phyloP scores from a whole-genome alignment of 1,140 invertebrate species.

The Caerostris darwini region DNA sequence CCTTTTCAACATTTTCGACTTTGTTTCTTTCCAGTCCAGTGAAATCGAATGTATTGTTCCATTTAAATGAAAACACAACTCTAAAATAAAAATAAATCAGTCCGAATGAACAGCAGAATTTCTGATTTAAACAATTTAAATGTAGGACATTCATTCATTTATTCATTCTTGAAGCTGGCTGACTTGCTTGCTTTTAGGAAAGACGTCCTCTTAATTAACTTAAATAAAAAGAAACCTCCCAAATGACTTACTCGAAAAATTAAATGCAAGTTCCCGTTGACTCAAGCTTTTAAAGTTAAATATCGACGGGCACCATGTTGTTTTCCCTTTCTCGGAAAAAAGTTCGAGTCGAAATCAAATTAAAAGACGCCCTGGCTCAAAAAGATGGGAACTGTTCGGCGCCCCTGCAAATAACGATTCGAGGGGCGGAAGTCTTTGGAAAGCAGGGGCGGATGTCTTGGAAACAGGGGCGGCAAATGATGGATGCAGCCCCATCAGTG shows the following conservation, averaged over 20 bases:
- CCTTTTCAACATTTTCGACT: too few relatives aligned
- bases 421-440: background rate
- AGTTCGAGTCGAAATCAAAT: background rate
- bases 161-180: too few relatives aligned
- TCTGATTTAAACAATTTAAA: too few relatives aligned
- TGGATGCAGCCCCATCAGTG: conserved; percentile 13
- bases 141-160: too few relatives aligned
- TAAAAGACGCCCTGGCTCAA: background rate
- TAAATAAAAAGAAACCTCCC: background rate
- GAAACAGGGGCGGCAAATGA: background rate
- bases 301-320: background rate
- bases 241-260: conserved; percentile 1
- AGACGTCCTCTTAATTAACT: background rate
- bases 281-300: background rate
- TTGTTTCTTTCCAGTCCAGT: too few relatives aligned
- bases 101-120: too few relatives aligned
- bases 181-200: too few relatives aligned
- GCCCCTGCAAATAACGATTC: conserved; percentile 7
- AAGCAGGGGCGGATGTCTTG: background rate
- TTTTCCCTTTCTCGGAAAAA: background rate
- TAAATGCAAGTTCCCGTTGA: background rate
- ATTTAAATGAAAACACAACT: too few relatives aligned
- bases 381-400: background rate
- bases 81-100: too few relatives aligned
- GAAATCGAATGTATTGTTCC: too few relatives aligned